These are phyloP conservation scores for Takifugu ocellatus DNA, from an alignment of 2,797 vertebrate genomes.

Conservation along the genomic window DNA sequence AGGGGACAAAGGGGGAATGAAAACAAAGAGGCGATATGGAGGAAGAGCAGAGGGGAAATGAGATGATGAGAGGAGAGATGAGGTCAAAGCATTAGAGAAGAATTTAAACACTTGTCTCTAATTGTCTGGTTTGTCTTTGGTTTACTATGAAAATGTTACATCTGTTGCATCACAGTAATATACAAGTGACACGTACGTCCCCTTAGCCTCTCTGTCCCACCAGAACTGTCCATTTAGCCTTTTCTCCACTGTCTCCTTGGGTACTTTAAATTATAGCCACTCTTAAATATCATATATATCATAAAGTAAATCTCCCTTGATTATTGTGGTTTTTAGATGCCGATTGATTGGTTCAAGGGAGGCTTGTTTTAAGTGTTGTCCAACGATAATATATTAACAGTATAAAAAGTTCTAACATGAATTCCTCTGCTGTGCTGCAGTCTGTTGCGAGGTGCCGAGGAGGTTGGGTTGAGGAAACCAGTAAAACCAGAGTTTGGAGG, in stretches of 20 bases:
- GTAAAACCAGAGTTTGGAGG: constrained; percentile 93
- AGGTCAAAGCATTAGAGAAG: constrained; percentile 32
- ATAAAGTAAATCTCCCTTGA: too few species aligned
- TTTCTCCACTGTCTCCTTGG: too few species aligned
- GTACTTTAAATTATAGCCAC: too few species aligned
- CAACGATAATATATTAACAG: too few species aligned
- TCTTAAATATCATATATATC: too few species aligned
- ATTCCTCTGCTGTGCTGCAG: constrained; percentile 58
- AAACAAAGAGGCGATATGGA: constrained; percentile 3
- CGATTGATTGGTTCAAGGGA: too few species aligned
- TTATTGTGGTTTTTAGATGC: too few species aligned
- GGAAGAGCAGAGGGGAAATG: constrained; percentile 36
- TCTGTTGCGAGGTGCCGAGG: constrained; percentile 91
- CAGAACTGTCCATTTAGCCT: too few species aligned
- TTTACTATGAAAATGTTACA: constrained; percentile 2
- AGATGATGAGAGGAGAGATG: constrained; percentile 34
- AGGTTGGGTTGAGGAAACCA: constrained; percentile 87
- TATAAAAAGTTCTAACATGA: not conserved
- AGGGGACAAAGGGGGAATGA: not conserved
- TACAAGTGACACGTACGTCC: not conserved
- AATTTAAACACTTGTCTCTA: constrained; percentile 4
- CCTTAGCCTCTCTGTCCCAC: too few species aligned
- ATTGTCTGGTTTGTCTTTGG: not conserved
- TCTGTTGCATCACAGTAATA: not conserved
- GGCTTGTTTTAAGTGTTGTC: too few species aligned